These are phyloP conservation scores for Hippoglossus stenolepis DNA, from an alignment of 2,113 vertebrate genomes.

Conservation along the genomic window DNA sequence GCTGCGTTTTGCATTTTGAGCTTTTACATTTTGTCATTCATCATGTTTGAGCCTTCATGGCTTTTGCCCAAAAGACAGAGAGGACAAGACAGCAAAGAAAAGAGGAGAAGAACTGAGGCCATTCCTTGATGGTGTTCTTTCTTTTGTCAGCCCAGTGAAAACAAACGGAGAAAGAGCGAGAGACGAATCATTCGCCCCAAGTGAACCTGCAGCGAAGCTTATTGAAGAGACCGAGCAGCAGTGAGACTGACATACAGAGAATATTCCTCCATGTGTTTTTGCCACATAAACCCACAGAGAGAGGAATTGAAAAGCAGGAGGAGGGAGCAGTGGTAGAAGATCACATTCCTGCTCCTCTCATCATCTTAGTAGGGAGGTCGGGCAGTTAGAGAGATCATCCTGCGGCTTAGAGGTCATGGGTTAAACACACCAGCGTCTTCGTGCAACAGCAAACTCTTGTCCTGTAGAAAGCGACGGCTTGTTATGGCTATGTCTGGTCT, in stretches of 20 bases:
- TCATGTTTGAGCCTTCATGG: too few relatives aligned
- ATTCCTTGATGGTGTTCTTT: conserved; percentile 36
- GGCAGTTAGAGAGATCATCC: not conserved
- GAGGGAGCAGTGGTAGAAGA: conserved; percentile 1
- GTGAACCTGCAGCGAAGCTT: conserved; percentile 30
- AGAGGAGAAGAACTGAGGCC: conserved; percentile 27
- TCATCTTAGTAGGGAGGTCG: not conserved
- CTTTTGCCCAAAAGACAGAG: not conserved
- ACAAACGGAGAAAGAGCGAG: conserved; percentile 48
- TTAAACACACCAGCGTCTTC: conserved; percentile 7
- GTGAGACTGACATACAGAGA: conserved; percentile 22
- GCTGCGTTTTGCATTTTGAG: too few relatives aligned
- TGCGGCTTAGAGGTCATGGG: not conserved
- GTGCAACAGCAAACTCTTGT: too few relatives aligned
- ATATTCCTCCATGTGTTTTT: conserved; percentile 28
- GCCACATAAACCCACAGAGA: conserved; percentile 36
- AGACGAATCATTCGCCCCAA: conserved; percentile 47
- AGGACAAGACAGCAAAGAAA: conserved; percentile 3
- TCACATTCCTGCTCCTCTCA: conserved; percentile 25
- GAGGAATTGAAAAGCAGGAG: conserved; percentile 51
- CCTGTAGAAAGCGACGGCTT: too few relatives aligned
- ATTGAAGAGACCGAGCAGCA: conserved; percentile 9
- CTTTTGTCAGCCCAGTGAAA: conserved; percentile 47
- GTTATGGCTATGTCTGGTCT: too few relatives aligned
- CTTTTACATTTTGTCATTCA: too few relatives aligned